Conservation (phyloP, 2,113 vertebrate genomes). For the Falco punctatus region DNA sequence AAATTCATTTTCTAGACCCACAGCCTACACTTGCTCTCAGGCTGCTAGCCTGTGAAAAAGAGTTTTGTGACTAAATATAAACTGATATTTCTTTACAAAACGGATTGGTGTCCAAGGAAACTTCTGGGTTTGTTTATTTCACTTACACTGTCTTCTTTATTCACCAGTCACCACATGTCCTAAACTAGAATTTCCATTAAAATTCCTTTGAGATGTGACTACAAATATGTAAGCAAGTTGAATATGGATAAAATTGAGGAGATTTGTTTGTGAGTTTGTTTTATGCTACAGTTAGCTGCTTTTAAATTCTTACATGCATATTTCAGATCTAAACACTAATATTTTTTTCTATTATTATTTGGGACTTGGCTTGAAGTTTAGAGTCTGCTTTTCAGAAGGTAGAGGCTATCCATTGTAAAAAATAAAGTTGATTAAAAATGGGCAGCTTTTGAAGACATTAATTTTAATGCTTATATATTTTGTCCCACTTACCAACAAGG, state of each 20-base stretch:
- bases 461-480: background rate
- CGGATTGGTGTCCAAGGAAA: background rate
- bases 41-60: background rate
- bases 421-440: background rate
- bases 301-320: background rate
- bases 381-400: background rate
- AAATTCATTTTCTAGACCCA: background rate
- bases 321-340: background rate
- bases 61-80: conserved; percentile 7
- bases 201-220: background rate
- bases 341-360: background rate
- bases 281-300: background rate
- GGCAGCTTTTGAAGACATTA: background rate
- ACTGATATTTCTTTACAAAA: background rate
- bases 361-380: background rate
- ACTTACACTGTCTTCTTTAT: background rate
- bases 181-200: background rate
- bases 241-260: background rate
- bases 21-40: background rate
- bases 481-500: background rate
- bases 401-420: background rate
- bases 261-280: background rate
- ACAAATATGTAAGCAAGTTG: background rate
- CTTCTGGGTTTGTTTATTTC: background rate
- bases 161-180: background rate